Base-by-base conservation (phyloP, 2,888 invertebrate genomes). In the Anthoptus insignis region DNA sequence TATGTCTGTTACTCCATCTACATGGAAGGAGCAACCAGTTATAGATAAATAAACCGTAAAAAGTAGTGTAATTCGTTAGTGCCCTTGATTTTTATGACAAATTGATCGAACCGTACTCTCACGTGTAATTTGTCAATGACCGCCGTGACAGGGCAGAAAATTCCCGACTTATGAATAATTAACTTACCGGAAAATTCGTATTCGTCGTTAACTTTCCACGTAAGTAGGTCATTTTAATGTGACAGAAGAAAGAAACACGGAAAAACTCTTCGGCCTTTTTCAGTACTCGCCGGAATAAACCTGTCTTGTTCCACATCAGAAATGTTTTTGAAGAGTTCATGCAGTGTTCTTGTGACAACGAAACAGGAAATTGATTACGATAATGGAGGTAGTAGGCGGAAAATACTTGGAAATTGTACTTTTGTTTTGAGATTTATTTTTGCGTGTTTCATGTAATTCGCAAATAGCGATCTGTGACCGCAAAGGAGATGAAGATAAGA, bases 101-200 rank as follows among this genome's bases (percentile, higher is more conserved):
- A 81, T 75, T 75, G 71, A 77, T 80, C 81, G 77, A 79, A 81
- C 81, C 81, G 76, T 73, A 74, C n/a, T n/a, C n/a, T n/a, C n/a
- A n/a, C 73, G 79, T 79, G 83, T 88, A 89, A 91, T 92, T 92
- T 90, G 88, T 90, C 87, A 89, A 85, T 86, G 84, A 88, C 80
- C 76, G 77, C 81, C 81, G 80, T 87, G 89, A 89, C 90, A 89
- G 86, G 81, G 78, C 70, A 73, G 74, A 76, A 81, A 86, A 86
- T 79, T 84, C 83, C 81, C 78, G 73, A 78, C 77, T 87, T 87
- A 87, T 92, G 90, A 91, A 92, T 92, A 91, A 89, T 90, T 89
- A 90, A 91, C 83, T 87, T 84, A 83, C 81, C 76, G 77, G 75
- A 72, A 77, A 81, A 87, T 84, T 86, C 86, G 72, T 83, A 80